Evolutionary conservation across 2,888 invertebrate genomes (phyloP).

Genomic region (Eumacrocentrus americanus): DNA sequence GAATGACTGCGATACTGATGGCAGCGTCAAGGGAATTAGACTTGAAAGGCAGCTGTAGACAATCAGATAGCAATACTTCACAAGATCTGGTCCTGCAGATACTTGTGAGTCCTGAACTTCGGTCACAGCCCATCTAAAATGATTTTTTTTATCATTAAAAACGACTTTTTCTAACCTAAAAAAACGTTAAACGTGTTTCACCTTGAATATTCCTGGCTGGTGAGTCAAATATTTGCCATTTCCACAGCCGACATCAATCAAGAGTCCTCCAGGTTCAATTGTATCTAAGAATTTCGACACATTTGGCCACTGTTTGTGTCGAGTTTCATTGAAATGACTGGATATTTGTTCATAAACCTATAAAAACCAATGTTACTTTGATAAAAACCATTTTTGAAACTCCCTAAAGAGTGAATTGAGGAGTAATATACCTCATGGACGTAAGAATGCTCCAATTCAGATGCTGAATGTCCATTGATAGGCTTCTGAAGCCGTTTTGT

Average conservation of each 20-base stretch:
- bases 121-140: conserved; percentile 79
- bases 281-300: conserved; percentile 79
- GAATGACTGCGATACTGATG: conserved; percentile 95
- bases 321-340: conserved; percentile 90
- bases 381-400: too few species aligned
- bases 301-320: conserved; percentile 93
- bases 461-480: conserved; percentile 65
- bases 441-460: conserved; percentile 73
- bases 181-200: too few species aligned
- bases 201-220: conserved; percentile 46
- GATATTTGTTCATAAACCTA: conserved; percentile 95
- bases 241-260: conserved; percentile 95
- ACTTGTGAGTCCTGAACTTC: conserved; percentile 71
- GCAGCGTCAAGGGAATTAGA: conserved; percentile 76
- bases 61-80: conserved; percentile 78
- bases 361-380: conserved; percentile 25
- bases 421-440: conserved; percentile 75
- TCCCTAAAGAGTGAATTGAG: too few species aligned
- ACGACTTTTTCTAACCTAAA: too few species aligned
- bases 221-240: conserved; percentile 91
- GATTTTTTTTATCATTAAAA: conserved; percentile 21
- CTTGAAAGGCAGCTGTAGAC: conserved; percentile 75
- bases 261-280: conserved; percentile 71
- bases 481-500: conserved; percentile 54
- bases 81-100: conserved; percentile 70